A percentile compares a stretch with the other conserved stretches of the same genome.
These are phyloP conservation scores for Yponomeuta cagnagella DNA, from an alignment of 2,888 invertebrate genomes.

Conservation along the genomic window DNA sequence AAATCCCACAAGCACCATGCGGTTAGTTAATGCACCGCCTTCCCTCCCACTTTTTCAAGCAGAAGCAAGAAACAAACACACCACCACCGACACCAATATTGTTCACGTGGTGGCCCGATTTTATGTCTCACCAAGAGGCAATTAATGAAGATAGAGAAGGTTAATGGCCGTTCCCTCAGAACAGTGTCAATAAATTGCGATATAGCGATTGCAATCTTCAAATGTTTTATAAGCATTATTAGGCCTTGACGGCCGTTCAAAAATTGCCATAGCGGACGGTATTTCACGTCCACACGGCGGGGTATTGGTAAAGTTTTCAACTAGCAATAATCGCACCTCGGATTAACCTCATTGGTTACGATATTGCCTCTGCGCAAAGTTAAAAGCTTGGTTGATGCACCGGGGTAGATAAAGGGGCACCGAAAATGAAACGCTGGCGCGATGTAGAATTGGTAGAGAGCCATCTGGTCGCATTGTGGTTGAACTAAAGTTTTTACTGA, in stretches of 20 bases:
- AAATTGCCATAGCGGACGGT: conserved; percentile 70
- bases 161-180: too few species aligned
- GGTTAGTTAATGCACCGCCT: too few species aligned
- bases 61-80: too few species aligned
- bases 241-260: conserved; percentile 56
- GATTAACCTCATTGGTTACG: conserved; percentile 90
- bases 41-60: too few species aligned
- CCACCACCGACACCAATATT: too few species aligned
- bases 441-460: conserved; percentile 31
- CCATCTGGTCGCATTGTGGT: conserved; percentile 28
- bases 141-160: too few species aligned
- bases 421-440: conserved; percentile 35
- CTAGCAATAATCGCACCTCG: conserved; percentile 93
- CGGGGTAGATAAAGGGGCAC: not conserved
- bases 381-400: conserved; percentile 31
- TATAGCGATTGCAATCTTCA: too few species aligned
- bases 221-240: conserved; percentile 18
- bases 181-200: too few species aligned
- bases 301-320: conserved; percentile 88
- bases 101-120: too few species aligned
- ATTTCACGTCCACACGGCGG: conserved; percentile 70
- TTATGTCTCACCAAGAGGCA: too few species aligned
- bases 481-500: not conserved
- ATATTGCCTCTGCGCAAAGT: conserved; percentile 94
- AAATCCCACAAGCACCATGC: too few species aligned